Conservation (phyloP, 2,888 invertebrate genomes). For the Caenorhabditis sinica region DNA sequence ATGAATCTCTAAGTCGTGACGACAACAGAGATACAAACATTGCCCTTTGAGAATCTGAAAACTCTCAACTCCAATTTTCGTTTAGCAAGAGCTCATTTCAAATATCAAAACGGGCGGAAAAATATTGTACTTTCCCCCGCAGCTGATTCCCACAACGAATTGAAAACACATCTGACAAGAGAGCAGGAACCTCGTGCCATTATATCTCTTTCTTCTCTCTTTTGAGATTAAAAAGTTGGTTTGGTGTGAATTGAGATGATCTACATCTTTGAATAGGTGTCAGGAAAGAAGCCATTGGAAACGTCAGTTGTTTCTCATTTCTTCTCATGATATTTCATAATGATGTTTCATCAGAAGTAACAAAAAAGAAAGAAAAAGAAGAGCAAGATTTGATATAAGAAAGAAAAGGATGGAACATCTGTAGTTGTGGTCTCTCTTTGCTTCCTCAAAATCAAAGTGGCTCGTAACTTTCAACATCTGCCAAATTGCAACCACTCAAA, state of each 20-base stretch:
- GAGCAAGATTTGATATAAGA: neutral
- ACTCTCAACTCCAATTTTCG: too few relatives aligned
- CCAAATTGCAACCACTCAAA: constrained; percentile 40
- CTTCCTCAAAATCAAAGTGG: constrained; percentile 5
- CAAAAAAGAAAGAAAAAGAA: neutral
- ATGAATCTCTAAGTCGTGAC: too few relatives aligned
- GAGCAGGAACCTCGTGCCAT: constrained; percentile 7
- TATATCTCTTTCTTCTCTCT: neutral
- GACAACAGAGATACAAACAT: too few relatives aligned
- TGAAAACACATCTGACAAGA: neutral
- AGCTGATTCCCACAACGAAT: neutral
- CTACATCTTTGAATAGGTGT: constrained; percentile 26
- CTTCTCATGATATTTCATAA: constrained; percentile 3
- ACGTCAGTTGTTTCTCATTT: constrained; percentile 10
- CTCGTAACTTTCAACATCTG: constrained; percentile 27
- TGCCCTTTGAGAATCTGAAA: too few relatives aligned
- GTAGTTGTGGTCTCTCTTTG: constrained; percentile 8
- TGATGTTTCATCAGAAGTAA: neutral
- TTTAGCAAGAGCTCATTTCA: too few relatives aligned
- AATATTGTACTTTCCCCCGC: neutral
- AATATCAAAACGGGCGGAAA: too few relatives aligned
- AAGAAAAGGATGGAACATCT: constrained; percentile 13
- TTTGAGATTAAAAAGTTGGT: constrained; percentile 20
- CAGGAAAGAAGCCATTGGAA: constrained; percentile 1
- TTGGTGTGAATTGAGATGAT: neutral